Evolutionary conservation across 2,113 vertebrate species (phyloP), one percentile per base, ranked within the genome.

Genomic region (Aphyosemion australe): DNA sequence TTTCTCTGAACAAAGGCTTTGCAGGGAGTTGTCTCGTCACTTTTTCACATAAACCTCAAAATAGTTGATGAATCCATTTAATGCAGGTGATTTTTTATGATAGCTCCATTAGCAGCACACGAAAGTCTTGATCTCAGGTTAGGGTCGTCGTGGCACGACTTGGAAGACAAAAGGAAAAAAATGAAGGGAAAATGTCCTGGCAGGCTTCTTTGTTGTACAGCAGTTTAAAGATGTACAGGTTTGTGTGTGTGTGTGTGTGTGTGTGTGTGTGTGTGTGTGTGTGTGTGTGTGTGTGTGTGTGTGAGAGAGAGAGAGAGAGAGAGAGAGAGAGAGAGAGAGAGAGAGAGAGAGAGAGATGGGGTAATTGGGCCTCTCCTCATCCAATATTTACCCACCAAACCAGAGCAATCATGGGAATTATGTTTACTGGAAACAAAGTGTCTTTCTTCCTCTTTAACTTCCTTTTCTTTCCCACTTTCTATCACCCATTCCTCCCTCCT

Each of bases 301-400:
- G 62, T 48, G 50, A 21, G 16, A 32, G 26, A 52, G 52, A 46
- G 41, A 65, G 45, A 15, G 41, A 60, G 52, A 49, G 66, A 74
- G 39, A 11, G n/a, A n/a, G n/a, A n/a, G n/a, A n/a, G n/a, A n/a
- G n/a, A n/a, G 50, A 21, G 16, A 32, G 26, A 52, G 52, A 46
- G 41, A 65, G 45, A 15, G 41, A 60, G 52, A 12, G 52, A 68
- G 32, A 77, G 72, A 62, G 61, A 72, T 53, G 72, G 52, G 76
- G 84, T 85, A 84, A 86, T 85, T 85, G 84, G 83, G 80, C 72
- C 72, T 87, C 61, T 68, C 76, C 80, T 85, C 78, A 78, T 85
- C 76, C 83, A 88, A 88, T 88, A 88, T 88, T 88, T 88, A 82
- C 84, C 79, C 79, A 84, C 57, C 76, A 77, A 85, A 87, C 83